phyloP scores from a whole-genome alignment of 2,888 invertebrate genomes.

The Toxonevra muliebris region DNA sequence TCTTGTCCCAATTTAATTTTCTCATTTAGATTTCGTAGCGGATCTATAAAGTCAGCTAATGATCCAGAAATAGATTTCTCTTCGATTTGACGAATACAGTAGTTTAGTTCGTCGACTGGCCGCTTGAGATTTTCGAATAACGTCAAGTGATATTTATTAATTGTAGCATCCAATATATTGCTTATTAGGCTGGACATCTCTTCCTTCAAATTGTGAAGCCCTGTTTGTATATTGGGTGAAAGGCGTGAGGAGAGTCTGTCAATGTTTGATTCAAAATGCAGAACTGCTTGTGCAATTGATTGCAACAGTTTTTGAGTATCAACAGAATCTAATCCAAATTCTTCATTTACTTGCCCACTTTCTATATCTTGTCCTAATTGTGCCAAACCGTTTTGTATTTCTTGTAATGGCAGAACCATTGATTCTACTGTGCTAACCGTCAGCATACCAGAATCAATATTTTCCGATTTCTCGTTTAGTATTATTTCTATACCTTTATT shows the following conservation, averaged over 20 bases:
- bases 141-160: conserved; percentile 62
- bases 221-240: conserved; percentile 51
- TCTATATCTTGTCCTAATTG: conserved; percentile 65
- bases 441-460: conserved; percentile 59
- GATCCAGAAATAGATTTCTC: conserved; percentile 62
- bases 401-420: conserved; percentile 69
- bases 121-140: conserved; percentile 67
- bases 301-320: conserved; percentile 64
- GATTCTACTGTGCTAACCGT: conserved; percentile 65
- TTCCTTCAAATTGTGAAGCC: conserved; percentile 66
- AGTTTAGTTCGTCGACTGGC: conserved; percentile 67
- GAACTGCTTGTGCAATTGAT: conserved; percentile 62
- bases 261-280: conserved; percentile 64
- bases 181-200: conserved; percentile 69
- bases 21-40: conserved; percentile 59
- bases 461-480: conserved; percentile 56
- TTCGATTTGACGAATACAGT: conserved; percentile 64
- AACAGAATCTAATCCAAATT: conserved; percentile 56
- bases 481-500: conserved; percentile 70
- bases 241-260: conserved; percentile 53
- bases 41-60: conserved; percentile 60
- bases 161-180: conserved; percentile 67
- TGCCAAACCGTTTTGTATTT: conserved; percentile 69
- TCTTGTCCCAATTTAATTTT: conserved; percentile 58
- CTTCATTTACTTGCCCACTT: conserved; percentile 57